Evolutionary conservation across 1,140 invertebrate genomes (phyloP).

Genomic region (Onthophagus taurus): DNA sequence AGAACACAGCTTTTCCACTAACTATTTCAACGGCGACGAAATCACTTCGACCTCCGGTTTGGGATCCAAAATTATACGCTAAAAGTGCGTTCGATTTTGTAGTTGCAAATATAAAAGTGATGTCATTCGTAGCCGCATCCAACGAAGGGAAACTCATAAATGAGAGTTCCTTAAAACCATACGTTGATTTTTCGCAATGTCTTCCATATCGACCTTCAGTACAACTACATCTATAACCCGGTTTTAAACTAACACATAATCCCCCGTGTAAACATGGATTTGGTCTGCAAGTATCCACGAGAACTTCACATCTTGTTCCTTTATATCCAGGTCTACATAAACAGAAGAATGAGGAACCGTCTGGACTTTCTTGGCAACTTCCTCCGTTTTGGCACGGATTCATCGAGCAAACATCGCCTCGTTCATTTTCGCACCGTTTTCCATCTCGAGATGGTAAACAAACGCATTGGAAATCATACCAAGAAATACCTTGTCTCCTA

Average conservation of each 20-base stretch:
- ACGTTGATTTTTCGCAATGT: constrained; percentile 82
- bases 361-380: constrained; percentile 75
- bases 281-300: constrained; percentile 78
- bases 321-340: constrained; percentile 80
- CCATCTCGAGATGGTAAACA: constrained; percentile 71
- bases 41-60: constrained; percentile 79
- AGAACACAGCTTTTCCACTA: constrained; percentile 73
- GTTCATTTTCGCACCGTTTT: constrained; percentile 71
- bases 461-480: constrained; percentile 72
- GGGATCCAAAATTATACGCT: constrained; percentile 81
- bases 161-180: constrained; percentile 79
- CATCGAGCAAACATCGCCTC: constrained; percentile 69
- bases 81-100: constrained; percentile 77
- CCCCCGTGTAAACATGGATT: constrained; percentile 84
- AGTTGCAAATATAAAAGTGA: constrained; percentile 84
- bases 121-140: constrained; percentile 80
- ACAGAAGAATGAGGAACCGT: constrained; percentile 81
- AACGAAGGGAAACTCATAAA: constrained; percentile 80
- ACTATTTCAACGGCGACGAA: constrained; percentile 86
- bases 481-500: constrained; percentile 63
- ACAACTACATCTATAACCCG: constrained; percentile 81
- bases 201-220: constrained; percentile 77
- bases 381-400: constrained; percentile 85
- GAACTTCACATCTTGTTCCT: constrained; percentile 77
- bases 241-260: constrained; percentile 69